These are phyloP conservation scores for Lucilia sericata DNA, from an alignment of 1,140 invertebrate species.

Conservation along the genomic window DNA sequence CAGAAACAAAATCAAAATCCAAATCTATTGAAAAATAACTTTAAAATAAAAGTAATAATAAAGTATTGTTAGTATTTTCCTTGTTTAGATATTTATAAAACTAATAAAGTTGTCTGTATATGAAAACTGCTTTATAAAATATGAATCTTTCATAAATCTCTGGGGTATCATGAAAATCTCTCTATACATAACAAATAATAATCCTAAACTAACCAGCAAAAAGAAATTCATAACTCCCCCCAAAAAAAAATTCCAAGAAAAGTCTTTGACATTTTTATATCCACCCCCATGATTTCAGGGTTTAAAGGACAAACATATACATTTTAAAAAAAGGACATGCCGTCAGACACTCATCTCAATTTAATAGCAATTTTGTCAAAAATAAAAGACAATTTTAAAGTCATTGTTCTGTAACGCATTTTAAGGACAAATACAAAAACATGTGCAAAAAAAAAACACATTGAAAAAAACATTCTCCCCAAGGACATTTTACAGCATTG, in stretches of 20 bases:
- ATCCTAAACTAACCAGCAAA: neutral
- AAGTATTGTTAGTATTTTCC: neutral
- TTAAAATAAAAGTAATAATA: neutral
- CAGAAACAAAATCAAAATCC: neutral
- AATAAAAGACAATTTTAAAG: constrained; percentile 49
- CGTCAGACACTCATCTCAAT: constrained; percentile 37
- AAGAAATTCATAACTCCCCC: neutral
- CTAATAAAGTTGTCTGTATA: neutral
- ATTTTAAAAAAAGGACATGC: neutral
- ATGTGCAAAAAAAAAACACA: neutral
- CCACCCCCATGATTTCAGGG: neutral
- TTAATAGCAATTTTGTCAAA: constrained; percentile 39
- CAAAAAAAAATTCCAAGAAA: neutral
- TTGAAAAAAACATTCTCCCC: constrained; percentile 49
- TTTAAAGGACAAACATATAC: neutral
- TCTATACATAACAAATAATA: constrained; percentile 1
- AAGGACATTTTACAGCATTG: constrained; percentile 68
- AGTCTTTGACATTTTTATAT: neutral
- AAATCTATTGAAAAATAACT: neutral
- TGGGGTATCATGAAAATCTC: neutral
- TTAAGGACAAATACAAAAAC: neutral
- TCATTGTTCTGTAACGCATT: constrained; percentile 22
- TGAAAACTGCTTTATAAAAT: neutral
- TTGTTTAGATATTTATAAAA: neutral
- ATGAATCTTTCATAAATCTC: constrained; percentile 1